These are phyloP conservation scores for Callorhinus ursinus DNA, from an alignment of 2,113 vertebrate genomes.

Conservation along the genomic window DNA sequence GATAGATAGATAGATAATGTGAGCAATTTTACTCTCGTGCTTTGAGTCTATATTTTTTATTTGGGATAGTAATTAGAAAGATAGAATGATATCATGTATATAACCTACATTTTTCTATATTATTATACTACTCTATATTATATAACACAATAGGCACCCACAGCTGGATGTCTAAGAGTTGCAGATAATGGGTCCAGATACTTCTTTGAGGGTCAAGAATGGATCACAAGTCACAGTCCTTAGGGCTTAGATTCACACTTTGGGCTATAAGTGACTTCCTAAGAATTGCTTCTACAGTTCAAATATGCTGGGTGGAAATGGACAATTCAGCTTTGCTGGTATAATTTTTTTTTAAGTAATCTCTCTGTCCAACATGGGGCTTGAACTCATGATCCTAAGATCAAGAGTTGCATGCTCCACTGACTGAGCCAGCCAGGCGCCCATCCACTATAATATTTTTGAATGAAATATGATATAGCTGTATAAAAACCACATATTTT, in stretches of 20 bases:
- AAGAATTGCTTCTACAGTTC: background rate
- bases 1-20: background rate
- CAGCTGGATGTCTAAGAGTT: background rate
- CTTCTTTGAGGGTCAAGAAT: background rate
- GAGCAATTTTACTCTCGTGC: background rate
- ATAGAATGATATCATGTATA: background rate
- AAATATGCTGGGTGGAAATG: background rate
- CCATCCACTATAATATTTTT: background rate
- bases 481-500: slow-evolving; percentile 10
- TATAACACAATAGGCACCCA: background rate
- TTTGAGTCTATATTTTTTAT: background rate
- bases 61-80: background rate
- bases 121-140: background rate
- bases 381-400: background rate
- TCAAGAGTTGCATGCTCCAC: background rate
- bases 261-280: background rate
- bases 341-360: background rate
- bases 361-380: background rate
- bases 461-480: background rate
- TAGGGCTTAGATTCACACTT: background rate
- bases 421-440: background rate
- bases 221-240: background rate
- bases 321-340: background rate
- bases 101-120: background rate
- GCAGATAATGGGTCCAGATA: background rate